Conservation (phyloP, 2,797 vertebrate genomes). For the Aplochiton taeniatus region DNA sequence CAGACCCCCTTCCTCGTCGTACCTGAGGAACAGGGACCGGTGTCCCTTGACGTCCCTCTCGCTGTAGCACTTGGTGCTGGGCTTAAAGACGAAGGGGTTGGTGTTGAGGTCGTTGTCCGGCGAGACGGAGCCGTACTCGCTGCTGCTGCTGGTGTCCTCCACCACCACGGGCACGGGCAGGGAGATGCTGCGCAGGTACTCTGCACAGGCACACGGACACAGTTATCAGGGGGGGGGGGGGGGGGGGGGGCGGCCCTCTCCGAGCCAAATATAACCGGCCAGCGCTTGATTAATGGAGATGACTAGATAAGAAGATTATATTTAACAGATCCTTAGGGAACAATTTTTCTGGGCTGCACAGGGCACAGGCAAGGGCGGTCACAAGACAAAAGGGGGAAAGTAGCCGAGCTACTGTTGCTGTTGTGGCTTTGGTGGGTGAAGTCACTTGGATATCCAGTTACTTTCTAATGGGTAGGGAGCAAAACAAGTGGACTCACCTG, state of each 20-base stretch:
- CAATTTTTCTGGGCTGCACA: too few species aligned
- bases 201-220: constrained; percentile 58
- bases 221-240: background rate
- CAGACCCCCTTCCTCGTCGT: constrained; percentile 7
- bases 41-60: constrained; percentile 90
- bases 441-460: too few species aligned
- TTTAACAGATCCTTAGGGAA: too few species aligned
- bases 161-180: constrained; percentile 95
- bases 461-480: constrained; percentile 8
- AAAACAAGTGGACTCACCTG: constrained; percentile 80
- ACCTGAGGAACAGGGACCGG: constrained; percentile 92
- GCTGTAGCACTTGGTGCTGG: constrained; percentile 90
- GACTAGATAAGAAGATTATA: constrained; percentile 2
- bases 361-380: constrained; percentile 15
- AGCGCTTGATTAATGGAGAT: constrained; percentile 13
- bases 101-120: constrained; percentile 93
- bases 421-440: too few species aligned
- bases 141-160: constrained; percentile 96
- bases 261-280: constrained; percentile 5
- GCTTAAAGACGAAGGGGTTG: constrained; percentile 94
- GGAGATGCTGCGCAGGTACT: constrained; percentile 95
- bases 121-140: constrained; percentile 96
- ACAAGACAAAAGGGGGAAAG: constrained; percentile 16
- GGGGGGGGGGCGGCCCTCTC: background rate
- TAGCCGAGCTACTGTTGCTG: constrained; percentile 15